Percentiles rank a stretch among this genome's conserved stretches.
These are phyloP conservation scores for Lepus oiostolus DNA, from an alignment of 2,797 vertebrate genomes.

Conservation along the genomic window DNA sequence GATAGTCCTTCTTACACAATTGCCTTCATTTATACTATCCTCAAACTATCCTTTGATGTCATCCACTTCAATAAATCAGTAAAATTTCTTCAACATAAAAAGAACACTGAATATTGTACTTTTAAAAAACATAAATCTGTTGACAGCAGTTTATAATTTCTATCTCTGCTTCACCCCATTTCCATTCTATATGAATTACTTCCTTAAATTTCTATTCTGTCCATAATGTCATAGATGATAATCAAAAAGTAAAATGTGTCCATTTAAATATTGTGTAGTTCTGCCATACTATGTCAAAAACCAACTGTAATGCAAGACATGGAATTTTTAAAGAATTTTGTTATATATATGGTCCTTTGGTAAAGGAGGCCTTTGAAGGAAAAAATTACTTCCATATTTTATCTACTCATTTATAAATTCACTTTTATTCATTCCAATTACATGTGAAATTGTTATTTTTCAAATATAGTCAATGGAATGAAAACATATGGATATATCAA, in stretches of 20 bases:
- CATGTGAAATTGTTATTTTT: conserved; percentile 20
- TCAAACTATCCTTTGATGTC: not conserved
- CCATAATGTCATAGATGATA: not conserved
- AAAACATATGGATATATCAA: conserved; percentile 6
- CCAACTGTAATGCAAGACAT: not conserved
- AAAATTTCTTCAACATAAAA: too few species aligned
- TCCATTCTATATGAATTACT: not conserved
- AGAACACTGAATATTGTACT: not conserved
- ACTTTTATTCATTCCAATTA: conserved; percentile 10
- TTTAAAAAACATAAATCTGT: not conserved
- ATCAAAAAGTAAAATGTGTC: not conserved
- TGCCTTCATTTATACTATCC: not conserved
- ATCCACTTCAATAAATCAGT: not conserved
- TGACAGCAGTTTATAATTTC: not conserved
- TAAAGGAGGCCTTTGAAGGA: not conserved
- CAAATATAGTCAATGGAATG: not conserved
- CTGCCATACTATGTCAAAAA: conserved; percentile 23
- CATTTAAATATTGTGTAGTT: conserved; percentile 26
- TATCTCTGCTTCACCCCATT: not conserved
- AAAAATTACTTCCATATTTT: conserved; percentile 43
- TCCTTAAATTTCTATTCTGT: not conserved
- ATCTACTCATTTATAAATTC: conserved; percentile 21
- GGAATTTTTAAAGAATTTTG: not conserved
- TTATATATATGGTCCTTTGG: not conserved
- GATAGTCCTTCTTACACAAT: not conserved